Percentiles rank a stretch among this genome's conserved stretches.
These are phyloP conservation scores for Diploscapter pachys DNA, from an alignment of 1,140 invertebrate genomes.

Conservation along the genomic window DNA sequence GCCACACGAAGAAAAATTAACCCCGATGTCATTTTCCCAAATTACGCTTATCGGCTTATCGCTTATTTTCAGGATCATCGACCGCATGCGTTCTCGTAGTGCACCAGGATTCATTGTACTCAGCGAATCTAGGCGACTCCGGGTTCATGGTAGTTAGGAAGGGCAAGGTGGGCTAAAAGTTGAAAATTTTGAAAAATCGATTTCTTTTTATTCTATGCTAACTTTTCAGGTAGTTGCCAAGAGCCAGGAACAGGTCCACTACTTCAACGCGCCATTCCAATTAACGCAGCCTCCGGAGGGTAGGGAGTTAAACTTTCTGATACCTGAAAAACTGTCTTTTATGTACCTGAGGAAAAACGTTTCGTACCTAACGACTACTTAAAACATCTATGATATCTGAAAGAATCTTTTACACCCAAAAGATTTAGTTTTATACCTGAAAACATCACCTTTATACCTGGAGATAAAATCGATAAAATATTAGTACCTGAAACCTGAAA, in stretches of 20 bases:
- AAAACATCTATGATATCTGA: too few species aligned
- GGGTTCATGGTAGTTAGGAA: constrained; percentile 87
- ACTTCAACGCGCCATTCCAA: constrained; percentile 97
- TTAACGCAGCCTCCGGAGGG: constrained; percentile 83
- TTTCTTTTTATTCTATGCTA: not conserved
- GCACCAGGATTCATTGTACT: constrained; percentile 83
- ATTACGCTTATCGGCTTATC: not conserved
- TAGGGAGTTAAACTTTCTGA: not conserved
- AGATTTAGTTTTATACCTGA: too few species aligned
- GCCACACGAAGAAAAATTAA: too few species aligned
- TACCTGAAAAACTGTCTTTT: too few species aligned
- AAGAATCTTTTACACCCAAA: too few species aligned
- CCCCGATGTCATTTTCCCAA: not conserved
- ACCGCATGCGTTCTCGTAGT: constrained; percentile 92
- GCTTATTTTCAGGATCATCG: constrained; percentile 74
- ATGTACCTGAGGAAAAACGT: too few species aligned
- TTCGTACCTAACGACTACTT: too few species aligned
- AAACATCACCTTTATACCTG: too few species aligned
- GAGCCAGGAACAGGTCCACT: constrained; percentile 92
- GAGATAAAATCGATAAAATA: too few species aligned
- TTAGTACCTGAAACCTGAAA: constrained; percentile 3
- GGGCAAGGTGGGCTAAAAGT: constrained; percentile 49
- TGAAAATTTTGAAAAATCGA: not conserved
- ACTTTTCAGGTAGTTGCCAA: constrained; percentile 74
- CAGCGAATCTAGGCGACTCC: constrained; percentile 96